These are phyloP conservation scores for Caenorhabditis briggsae DNA, from an alignment of 1,140 invertebrate species.

Conservation along the genomic window DNA sequence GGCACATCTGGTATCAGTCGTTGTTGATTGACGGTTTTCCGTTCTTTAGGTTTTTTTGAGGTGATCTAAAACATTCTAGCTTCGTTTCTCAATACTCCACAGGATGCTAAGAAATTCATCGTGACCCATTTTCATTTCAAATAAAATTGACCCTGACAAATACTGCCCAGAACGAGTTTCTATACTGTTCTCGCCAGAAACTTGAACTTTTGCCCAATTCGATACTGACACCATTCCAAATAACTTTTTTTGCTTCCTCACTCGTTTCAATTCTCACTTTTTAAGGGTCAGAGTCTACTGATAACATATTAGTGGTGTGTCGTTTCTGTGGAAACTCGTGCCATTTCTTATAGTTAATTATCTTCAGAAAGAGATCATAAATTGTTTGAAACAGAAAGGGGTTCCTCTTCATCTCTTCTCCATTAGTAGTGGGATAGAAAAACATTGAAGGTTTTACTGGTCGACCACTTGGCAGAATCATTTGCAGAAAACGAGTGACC, in stretches of 20 bases:
- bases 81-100: no score
- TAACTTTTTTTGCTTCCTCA: neutral
- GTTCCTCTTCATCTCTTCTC: no score
- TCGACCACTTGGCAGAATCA: no score
- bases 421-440: no score
- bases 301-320: neutral
- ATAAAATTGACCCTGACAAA: neutral
- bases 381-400: neutral
- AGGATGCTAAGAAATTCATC: neutral
- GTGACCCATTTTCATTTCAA: neutral
- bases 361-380: neutral
- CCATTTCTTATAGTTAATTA: neutral
- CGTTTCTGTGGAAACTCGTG: neutral
- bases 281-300: neutral
- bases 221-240: neutral
- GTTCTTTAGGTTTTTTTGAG: neutral
- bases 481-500: neutral
- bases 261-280: constrained; percentile 6
- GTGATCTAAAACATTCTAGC: no score
- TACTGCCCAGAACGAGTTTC: constrained; percentile 5
- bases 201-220: neutral
- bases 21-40: neutral
- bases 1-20: neutral
- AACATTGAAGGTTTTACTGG: no score
- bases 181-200: neutral